Evolutionary conservation across 2,113 vertebrate genomes (phyloP).

Genomic region (Hypocryptadius cinnamomeus): DNA sequence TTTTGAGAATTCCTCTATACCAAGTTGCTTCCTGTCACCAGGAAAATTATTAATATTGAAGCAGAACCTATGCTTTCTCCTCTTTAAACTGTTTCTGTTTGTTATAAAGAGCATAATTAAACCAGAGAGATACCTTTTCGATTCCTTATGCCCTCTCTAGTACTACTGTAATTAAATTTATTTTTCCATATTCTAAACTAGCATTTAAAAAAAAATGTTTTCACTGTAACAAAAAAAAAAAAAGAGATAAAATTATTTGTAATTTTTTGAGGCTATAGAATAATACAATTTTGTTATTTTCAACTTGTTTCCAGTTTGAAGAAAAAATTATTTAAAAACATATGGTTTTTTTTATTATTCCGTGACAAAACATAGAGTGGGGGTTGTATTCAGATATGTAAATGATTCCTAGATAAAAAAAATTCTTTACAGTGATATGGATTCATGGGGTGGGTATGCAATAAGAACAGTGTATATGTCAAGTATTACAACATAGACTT

Average conservation of each 20-base stretch:
- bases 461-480: not conserved
- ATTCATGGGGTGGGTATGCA: not conserved
- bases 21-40: not conserved
- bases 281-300: not conserved
- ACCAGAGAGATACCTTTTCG: not conserved
- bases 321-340: not conserved
- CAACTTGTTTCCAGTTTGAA: not conserved
- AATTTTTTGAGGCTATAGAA: not conserved
- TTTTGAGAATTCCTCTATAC: not conserved
- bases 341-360: not conserved
- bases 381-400: not conserved
- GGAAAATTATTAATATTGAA: not conserved
- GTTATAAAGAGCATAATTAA: not conserved
- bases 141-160: not conserved
- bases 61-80: fast-evolving
- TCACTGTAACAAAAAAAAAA: not conserved
- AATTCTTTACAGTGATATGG: not conserved
- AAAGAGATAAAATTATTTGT: not conserved
- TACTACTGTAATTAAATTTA: not conserved
- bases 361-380: not conserved
- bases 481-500: not conserved
- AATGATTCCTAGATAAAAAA: not conserved
- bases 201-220: not conserved
- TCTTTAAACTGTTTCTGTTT: not conserved
- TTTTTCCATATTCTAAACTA: not conserved